Percentiles rank a stretch among this genome's conserved stretches.
Evolutionary conservation across 2,797 vertebrate genomes (phyloP).

Genomic region (Acanthurus lineatus): DNA sequence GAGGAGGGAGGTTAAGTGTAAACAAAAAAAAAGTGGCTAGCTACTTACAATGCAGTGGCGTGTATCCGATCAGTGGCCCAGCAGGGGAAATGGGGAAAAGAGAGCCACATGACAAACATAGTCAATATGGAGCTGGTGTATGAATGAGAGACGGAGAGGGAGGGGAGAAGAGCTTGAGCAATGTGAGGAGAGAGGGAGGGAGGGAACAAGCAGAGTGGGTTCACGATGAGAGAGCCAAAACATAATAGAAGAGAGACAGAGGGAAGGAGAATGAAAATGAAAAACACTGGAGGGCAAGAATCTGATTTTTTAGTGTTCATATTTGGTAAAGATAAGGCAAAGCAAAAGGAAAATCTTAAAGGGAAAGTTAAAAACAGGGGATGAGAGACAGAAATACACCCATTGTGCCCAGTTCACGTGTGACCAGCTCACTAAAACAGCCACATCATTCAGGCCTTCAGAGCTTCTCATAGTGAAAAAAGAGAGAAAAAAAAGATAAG

Average conservation of each 20-base stretch:
- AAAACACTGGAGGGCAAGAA: background rate
- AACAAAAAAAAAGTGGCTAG: conserved; percentile 33
- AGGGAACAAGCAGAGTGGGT: conserved; percentile 32
- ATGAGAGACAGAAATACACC: conserved; percentile 3
- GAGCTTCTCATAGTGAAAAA: conserved; percentile 11
- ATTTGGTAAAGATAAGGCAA: background rate
- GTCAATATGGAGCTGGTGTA: conserved; percentile 52
- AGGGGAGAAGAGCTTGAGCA: conserved; percentile 35
- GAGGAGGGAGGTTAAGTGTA: conserved; percentile 20
- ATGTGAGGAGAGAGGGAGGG: conserved; percentile 44
- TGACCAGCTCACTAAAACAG: conserved; percentile 4
- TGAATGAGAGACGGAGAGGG: conserved; percentile 64
- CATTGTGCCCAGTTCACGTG: conserved; percentile 1
- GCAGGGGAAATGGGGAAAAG: conserved; percentile 18
- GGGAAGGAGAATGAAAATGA: background rate
- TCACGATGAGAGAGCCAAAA: conserved; percentile 47
- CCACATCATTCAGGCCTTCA: conserved; percentile 10
- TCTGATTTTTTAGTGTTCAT: conserved; percentile 13
- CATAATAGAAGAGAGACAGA: conserved; percentile 23
- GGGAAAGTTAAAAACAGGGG: background rate
- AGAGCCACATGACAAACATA: conserved; percentile 58
- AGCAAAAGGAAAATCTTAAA: background rate
- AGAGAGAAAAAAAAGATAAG: background rate
- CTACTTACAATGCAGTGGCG: conserved; percentile 63
- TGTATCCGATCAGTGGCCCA: conserved; percentile 50